Evolutionary conservation across 2,113 vertebrate species (phyloP).

Genomic region (Neomonachus schauinslandi): DNA sequence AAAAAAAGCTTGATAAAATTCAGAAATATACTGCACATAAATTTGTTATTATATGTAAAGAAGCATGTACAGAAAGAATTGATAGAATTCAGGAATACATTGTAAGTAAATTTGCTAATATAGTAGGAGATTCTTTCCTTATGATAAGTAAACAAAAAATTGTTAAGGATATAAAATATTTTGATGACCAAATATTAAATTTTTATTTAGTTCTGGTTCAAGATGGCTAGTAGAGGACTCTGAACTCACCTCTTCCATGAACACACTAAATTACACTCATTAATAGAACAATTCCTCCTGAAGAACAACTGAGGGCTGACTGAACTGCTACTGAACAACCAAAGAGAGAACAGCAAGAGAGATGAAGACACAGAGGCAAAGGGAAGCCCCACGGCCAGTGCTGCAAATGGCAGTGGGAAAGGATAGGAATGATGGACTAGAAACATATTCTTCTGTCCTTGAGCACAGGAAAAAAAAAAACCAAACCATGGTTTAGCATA

Average conservation of each 20-base stretch:
- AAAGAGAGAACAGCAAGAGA: not conserved
- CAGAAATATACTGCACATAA: not conserved
- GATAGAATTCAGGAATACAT: not conserved
- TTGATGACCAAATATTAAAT: not conserved
- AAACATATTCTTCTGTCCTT: not conserved
- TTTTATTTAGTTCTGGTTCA: not conserved
- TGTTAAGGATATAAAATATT: not conserved
- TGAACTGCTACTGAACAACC: not conserved
- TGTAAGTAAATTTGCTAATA: not conserved
- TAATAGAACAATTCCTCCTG: not conserved
- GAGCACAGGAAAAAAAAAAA: not conserved
- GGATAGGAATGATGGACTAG: not conserved
- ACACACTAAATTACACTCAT: not conserved
- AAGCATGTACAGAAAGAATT: not conserved
- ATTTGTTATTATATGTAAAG: not conserved
- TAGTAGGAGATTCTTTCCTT: not conserved
- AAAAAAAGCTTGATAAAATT: not conserved
- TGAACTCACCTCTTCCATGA: not conserved
- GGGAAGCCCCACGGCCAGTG: not conserved
- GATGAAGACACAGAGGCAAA: not conserved
- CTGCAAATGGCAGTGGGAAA: not conserved
- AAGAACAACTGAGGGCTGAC: not conserved
- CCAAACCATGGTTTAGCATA: not conserved
- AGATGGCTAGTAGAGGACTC: not conserved
- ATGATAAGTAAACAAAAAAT: not conserved